phyloP scores from a whole-genome alignment of 2,113 vertebrate genomes.

The Acanthochromis polyacanthus region DNA sequence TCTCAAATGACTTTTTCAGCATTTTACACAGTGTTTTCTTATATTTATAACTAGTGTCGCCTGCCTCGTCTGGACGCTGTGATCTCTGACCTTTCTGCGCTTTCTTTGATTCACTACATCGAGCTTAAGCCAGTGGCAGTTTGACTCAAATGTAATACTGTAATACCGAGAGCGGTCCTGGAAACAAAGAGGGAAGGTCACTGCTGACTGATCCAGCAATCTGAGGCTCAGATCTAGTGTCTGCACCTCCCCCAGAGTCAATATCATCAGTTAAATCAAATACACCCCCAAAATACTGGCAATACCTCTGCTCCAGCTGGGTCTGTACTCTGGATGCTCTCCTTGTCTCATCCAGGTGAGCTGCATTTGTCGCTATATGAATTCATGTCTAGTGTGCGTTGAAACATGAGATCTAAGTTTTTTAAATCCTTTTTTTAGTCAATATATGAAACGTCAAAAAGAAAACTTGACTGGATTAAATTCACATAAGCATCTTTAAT shows the following conservation, averaged over 20 bases:
- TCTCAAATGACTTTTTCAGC: accelerated
- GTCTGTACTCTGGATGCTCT: neutral
- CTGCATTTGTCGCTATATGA: neutral
- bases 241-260: constrained; percentile 44
- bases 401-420: too few species aligned
- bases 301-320: neutral
- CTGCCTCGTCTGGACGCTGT: neutral
- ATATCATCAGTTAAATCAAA: constrained; percentile 25
- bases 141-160: constrained; percentile 37
- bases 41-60: neutral
- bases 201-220: constrained; percentile 59
- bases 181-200: constrained; percentile 51
- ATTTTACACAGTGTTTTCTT: neutral
- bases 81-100: constrained; percentile 20
- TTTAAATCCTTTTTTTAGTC: too few species aligned
- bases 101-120: neutral
- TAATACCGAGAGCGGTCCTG: constrained; percentile 3
- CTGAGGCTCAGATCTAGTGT: constrained; percentile 53
- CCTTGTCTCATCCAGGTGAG: neutral
- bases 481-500: neutral
- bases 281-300: neutral
- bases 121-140: neutral
- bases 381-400: neutral
- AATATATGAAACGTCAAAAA: too few species aligned
- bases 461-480: too few species aligned